A percentile compares a stretch with the other conserved stretches of the same genome.
Conservation (phyloP, 2,888 invertebrate genomes). For the Heliconius ismenius region DNA sequence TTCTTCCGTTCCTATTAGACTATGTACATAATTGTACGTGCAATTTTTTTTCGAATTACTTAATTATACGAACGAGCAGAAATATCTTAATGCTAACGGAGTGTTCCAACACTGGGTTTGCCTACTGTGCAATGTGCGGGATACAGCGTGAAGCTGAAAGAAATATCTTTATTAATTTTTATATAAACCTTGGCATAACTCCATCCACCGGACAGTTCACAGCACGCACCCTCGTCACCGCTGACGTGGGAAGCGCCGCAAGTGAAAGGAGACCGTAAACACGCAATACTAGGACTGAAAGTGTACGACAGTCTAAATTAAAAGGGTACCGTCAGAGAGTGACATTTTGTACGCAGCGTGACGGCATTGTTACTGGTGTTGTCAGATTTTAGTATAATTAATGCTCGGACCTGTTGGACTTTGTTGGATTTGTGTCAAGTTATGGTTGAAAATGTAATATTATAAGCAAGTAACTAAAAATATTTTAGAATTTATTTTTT, state of each 20-base stretch:
- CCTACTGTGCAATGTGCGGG: too few species aligned
- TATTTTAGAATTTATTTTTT: neutral
- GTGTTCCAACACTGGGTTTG: too few species aligned
- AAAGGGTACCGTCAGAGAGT: constrained; percentile 32
- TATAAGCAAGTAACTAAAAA: neutral
- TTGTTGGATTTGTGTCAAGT: neutral
- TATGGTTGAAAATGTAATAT: neutral
- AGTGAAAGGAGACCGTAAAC: constrained; percentile 26
- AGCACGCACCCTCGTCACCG: constrained; percentile 28
- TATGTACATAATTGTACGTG: too few species aligned
- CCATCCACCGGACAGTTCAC: constrained; percentile 10
- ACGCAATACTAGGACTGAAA: constrained; percentile 3
- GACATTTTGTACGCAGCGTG: constrained; percentile 39
- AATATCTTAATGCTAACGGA: too few species aligned
- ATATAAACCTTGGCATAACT: constrained; percentile 1
- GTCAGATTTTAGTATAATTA: constrained; percentile 28
- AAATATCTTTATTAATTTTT: neutral
- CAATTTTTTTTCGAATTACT: too few species aligned
- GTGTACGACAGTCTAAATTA: constrained; percentile 6
- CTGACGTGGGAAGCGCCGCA: constrained; percentile 11
- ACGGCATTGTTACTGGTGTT: constrained; percentile 21
- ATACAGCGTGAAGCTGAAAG: too few species aligned
- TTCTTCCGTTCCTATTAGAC: too few species aligned
- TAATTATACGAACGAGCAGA: too few species aligned
- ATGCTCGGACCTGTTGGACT: constrained; percentile 17